Percentiles rank a stretch among this genome's conserved stretches.
Evolutionary conservation across 2,888 invertebrate species (phyloP).

Genomic region (Chloroclystis v-ata): DNA sequence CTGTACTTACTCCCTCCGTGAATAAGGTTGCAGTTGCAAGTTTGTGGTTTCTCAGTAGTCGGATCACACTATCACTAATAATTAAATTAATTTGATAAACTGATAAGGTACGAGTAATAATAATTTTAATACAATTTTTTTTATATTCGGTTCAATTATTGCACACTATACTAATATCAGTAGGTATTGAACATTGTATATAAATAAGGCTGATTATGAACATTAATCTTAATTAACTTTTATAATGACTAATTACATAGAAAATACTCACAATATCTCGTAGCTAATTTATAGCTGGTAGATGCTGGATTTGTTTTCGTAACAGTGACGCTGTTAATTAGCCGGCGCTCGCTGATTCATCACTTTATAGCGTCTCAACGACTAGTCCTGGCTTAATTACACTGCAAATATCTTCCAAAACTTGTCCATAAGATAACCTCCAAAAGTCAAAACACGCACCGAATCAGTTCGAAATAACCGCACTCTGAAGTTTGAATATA

Average conservation of each 20-base stretch:
- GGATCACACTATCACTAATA: not conserved
- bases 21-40: slow-evolving; percentile 8
- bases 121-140: too few species aligned
- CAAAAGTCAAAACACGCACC: slow-evolving; percentile 35
- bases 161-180: too few species aligned
- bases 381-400: slow-evolving; percentile 61
- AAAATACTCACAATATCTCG: slow-evolving; percentile 63
- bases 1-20: not conserved
- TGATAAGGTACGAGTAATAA: too few species aligned
- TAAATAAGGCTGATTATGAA: too few species aligned
- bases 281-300: slow-evolving; percentile 42
- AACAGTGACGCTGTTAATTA: slow-evolving; percentile 70
- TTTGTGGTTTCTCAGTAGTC: too few species aligned
- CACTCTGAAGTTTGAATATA: slow-evolving; percentile 62
- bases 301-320: slow-evolving; percentile 69
- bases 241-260: slow-evolving; percentile 4
- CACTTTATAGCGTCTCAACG: slow-evolving; percentile 73
- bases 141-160: too few species aligned
- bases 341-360: slow-evolving; percentile 76
- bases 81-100: not conserved
- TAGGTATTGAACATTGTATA: too few species aligned
- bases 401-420: slow-evolving; percentile 50
- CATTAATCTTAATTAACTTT: not conserved
- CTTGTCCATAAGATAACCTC: slow-evolving; percentile 40
- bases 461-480: slow-evolving; percentile 51